Conservation (phyloP, 2,888 invertebrate genomes). For the Dryocosmus kuriphilus region DNA sequence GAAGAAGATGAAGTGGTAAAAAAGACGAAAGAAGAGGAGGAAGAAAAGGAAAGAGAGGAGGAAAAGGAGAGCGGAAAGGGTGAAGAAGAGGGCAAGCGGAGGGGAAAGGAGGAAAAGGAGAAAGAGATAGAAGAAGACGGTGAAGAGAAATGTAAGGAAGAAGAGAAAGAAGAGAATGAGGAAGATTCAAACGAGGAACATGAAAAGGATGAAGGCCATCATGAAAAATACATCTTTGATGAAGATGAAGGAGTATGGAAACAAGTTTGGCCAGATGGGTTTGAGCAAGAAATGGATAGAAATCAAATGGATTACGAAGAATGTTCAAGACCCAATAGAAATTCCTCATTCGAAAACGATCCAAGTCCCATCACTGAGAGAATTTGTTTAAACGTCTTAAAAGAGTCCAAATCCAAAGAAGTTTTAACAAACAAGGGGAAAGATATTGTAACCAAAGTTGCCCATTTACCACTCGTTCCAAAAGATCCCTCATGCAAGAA, state of each 20-base stretch:
- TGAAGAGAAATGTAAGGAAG: not conserved
- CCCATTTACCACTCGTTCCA: not conserved
- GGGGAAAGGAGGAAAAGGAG: not conserved
- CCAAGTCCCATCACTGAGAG: not conserved
- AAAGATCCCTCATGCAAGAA: not conserved
- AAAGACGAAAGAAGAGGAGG: not conserved
- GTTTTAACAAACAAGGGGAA: not conserved
- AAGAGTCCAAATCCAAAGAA: not conserved
- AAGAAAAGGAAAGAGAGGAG: not conserved
- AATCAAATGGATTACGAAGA: not conserved
- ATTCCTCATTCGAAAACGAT: not conserved
- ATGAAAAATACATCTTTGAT: not conserved
- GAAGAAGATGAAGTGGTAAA: not conserved
- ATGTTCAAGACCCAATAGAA: not conserved
- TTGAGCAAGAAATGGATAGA: not conserved
- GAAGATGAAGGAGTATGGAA: not conserved
- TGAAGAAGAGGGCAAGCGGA: no score
- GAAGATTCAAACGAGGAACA: not conserved
- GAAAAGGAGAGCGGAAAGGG: not conserved
- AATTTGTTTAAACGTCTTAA: conserved; percentile 5
- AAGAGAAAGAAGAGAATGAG: not conserved
- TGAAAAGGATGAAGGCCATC: not conserved
- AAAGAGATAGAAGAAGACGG: not conserved
- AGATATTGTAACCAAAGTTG: not conserved
- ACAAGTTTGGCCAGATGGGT: not conserved